A percentile compares a stretch with the other conserved stretches of the same genome.
phyloP scores from a whole-genome alignment of 1,140 invertebrate species.

The Drosophila ercepeae region DNA sequence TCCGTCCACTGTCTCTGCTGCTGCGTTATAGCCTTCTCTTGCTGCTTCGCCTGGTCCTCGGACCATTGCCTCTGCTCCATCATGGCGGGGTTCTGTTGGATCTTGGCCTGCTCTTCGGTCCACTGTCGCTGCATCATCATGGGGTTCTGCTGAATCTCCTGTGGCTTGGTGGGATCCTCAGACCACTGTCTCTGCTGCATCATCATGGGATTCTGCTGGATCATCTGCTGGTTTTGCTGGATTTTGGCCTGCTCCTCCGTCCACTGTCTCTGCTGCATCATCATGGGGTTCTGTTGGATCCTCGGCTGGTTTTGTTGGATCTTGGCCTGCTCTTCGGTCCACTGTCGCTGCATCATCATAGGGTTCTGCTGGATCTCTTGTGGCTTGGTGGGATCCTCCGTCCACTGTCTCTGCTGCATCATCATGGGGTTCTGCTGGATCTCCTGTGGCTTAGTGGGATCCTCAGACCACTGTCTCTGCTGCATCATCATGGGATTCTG shows the following conservation, averaged over 20 bases:
- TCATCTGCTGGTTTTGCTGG: background rate
- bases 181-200: background rate
- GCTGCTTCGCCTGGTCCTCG: constrained; percentile 14
- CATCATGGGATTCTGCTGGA: background rate
- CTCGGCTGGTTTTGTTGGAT: constrained; percentile 3
- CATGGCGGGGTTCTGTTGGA: background rate
- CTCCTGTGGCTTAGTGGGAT: background rate
- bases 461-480: background rate
- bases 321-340: constrained; percentile 18
- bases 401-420: background rate
- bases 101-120: background rate
- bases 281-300: constrained; percentile 14
- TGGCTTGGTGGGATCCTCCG: background rate
- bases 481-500: background rate
- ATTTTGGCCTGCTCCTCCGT: background rate
- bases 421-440: constrained; percentile 16
- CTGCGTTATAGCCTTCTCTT: background rate
- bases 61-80: constrained; percentile 21
- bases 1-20: constrained; percentile 14
- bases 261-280: background rate
- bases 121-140: background rate
- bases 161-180: background rate
- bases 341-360: constrained; percentile 11
- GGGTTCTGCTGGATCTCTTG: background rate
- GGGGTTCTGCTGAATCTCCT: constrained; percentile 7